Percentiles rank a stretch among this genome's conserved stretches.
These are phyloP conservation scores for Aplysina aerophoba DNA, from an alignment of 37 sponge, comb jelly and placozoan species.

Conservation along the genomic window DNA sequence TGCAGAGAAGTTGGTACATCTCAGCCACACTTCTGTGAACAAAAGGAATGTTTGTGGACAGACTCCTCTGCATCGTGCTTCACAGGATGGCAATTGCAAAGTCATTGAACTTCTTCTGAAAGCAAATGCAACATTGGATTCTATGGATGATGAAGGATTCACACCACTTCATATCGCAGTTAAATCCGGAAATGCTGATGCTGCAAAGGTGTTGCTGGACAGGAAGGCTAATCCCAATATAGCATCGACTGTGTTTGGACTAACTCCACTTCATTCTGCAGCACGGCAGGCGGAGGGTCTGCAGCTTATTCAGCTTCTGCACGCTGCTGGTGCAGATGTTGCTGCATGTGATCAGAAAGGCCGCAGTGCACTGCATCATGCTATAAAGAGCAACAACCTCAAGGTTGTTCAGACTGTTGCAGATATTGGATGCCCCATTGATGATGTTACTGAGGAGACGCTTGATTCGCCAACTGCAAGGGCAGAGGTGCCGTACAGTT, in stretches of 20 bases:
- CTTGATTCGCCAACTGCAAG: no score
- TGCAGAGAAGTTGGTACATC: neutral
- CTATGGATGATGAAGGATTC: neutral
- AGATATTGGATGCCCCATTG: neutral
- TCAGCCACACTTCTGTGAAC: neutral
- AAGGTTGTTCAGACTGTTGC: neutral
- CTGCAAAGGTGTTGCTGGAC: no score
- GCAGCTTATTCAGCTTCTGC: no score
- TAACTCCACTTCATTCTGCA: no score
- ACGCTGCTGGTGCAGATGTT: neutral
- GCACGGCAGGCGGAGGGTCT: no score
- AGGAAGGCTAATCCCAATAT: no score
- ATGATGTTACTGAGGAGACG: neutral
- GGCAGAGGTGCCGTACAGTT: no score
- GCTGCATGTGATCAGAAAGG: neutral
- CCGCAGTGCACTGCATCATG: neutral
- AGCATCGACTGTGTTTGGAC: no score
- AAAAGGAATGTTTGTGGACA: neutral
- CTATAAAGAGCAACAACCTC: neutral
- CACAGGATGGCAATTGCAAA: neutral
- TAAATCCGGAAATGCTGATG: no score
- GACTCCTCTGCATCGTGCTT: slow-evolving; percentile 1
- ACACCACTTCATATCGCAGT: neutral
- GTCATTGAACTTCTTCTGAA: neutral
- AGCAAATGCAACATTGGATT: neutral